Percentiles rank a stretch among this genome's conserved stretches.
Evolutionary conservation across 2,113 vertebrate species (phyloP).

Genomic region (Psammodynastes pulverulentus): DNA sequence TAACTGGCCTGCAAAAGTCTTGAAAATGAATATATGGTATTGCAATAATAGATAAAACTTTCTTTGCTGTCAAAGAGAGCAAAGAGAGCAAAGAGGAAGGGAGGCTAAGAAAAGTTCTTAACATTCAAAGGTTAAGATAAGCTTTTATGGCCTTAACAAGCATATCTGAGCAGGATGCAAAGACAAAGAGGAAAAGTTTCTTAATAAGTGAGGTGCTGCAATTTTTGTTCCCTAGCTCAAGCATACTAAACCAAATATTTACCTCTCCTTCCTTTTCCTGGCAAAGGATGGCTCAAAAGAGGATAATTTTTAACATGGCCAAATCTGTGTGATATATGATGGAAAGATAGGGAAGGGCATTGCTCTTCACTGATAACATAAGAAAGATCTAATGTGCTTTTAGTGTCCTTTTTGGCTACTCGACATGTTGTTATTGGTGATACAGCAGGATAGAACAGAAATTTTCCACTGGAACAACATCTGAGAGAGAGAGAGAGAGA

Average conservation of each 20-base stretch:
- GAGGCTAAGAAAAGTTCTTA: neutral
- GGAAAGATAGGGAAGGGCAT: slow-evolving; percentile 4
- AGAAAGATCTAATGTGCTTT: neutral
- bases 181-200: neutral
- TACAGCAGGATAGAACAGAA: neutral
- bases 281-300: neutral
- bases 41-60: neutral
- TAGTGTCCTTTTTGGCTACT: neutral
- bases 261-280: neutral
- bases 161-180: neutral
- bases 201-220: neutral
- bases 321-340: neutral
- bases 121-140: slow-evolving; percentile 1
- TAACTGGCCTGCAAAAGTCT: neutral
- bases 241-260: neutral
- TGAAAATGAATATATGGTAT: neutral
- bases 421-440: neutral
- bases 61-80: neutral
- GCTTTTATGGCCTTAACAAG: slow-evolving; percentile 17
- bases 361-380: neutral
- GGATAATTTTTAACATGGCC: neutral
- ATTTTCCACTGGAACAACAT: neutral
- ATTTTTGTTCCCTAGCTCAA: neutral
- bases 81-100: neutral
- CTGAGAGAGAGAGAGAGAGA: neutral